Base-by-base conservation (phyloP, 1,140 invertebrate genomes). In the honey bee (Apis mellifera) region DNA sequence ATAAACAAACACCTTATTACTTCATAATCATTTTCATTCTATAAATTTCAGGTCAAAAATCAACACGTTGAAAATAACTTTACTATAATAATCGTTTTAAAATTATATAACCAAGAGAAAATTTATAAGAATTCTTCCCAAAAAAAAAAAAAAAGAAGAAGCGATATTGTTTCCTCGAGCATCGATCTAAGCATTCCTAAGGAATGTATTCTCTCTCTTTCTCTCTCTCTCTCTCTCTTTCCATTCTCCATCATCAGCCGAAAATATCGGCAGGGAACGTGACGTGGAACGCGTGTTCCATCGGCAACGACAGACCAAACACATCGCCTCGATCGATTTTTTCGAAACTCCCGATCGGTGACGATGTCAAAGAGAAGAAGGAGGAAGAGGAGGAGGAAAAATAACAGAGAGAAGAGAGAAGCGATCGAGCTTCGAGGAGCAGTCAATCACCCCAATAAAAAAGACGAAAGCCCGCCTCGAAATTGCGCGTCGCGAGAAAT, bases 381-480 rank as follows among this genome's bases (percentile, higher is more conserved):
- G 32, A 17, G 19, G 19, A 23, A 0, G 11, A 7, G 15, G 11
- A 13, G 11, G 4, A 48, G 48, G 23, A 21, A 48, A 19, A 42
- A 21, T 42, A 42, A 42, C 3, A 42, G 32, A 42, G 5, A 42
- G 4, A 42, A 4, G 4, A 21, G 11, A 32, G 17, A 19, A 59
- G 48, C 26, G 32, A 62, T 12, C n/a, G 9, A 62, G 48, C 60
- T 65, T 52, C n/a, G 59, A 11, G 50, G 26, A 32, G 48, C 60
- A 65, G 73, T 65, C 59, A 65, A 76, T 76, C 73, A 76, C 73
- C 73, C 48, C 73, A 52, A 76, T 76, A 64, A 76, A 64, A 26
- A 60, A 32, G 26, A 1, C 26, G 26, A 32, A 32, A 32, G 42
- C 73, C 57, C n/a, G 57, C n/a, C 72, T 42, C 59, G 73, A 76